Evolutionary conservation across 1,140 invertebrate genomes (phyloP), one percentile per base, ranked within the genome.

Genomic region (Lepidurus packardi): DNA sequence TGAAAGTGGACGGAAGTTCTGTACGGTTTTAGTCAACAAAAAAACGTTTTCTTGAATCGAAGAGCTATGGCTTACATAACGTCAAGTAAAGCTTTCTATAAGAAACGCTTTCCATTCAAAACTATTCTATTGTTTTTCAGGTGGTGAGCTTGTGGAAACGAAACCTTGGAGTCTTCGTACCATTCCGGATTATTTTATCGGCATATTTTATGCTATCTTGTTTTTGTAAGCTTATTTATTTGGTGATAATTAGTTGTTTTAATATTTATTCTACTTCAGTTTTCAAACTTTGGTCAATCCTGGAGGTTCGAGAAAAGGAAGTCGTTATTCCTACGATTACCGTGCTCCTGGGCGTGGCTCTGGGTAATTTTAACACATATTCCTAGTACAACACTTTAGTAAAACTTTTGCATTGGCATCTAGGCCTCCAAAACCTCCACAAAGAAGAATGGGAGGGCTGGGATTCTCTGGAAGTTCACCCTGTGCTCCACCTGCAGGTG

Each of bases 211-310:
- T 9, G 78, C 43, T n/a, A 74, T 78, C n/a, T 74, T 78, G 13
- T 21, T 78, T 0, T 78, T 78, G 78, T 78, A 75, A 78, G 44
- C 24, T 77, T 0, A 77, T 16, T 11, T 11, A 11, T 45, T 76
- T 77, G 13, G 42, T 45, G 10, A 77, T 44, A 11, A 10, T 47
- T 11, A 10, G n/a, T 45, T 47, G n/a, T 73, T 34, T 73, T 21
- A 13, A 65, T 47, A 21, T 78, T 2, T n/a, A 73, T 4, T n/a
- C n/a, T 77, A 21, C 73, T 77, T 16, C 16, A 78, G 78, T 75
- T 78, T 78, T 24, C 78, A 78, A 45, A 78, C 78, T 13, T 47
- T 78, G 9, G 44, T 78, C 21, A 78, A 45, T 25, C 78, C 78
- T 43, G 73, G 43, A 24, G 41, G 73, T 43, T 74, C 65, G 7